Percentiles rank a stretch among this genome's conserved stretches.
Evolutionary conservation across 2,797 vertebrate species (phyloP).

Genomic region (Dipus sagitta): DNA sequence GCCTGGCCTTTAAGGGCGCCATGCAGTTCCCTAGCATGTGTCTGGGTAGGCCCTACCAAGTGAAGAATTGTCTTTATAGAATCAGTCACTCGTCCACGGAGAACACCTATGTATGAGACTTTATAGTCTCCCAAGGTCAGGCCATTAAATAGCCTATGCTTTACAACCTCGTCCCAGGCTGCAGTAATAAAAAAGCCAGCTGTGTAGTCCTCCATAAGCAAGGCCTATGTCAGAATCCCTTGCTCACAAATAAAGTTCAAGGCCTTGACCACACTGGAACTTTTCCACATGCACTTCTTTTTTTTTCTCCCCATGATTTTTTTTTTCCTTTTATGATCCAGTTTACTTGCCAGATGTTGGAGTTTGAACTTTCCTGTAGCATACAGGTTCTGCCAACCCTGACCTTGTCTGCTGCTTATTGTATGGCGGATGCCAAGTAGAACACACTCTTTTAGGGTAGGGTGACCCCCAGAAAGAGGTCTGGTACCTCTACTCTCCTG

Average conservation of each 20-base stretch:
- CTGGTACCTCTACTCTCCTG: background rate
- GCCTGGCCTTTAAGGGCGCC: background rate
- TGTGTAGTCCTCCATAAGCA: slow-evolving; percentile 30
- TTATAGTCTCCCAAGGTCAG: slow-evolving; percentile 10
- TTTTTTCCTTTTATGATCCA: slow-evolving; percentile 48
- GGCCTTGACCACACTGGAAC: slow-evolving; percentile 30
- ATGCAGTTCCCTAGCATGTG: background rate
- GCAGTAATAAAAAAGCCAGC: slow-evolving; percentile 39
- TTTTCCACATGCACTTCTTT: slow-evolving; percentile 34
- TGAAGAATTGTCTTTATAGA: background rate
- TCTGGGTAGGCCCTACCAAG: fast-evolving
- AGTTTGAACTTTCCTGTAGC: background rate
- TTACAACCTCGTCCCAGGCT: background rate
- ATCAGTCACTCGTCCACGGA: background rate
- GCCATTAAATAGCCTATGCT: background rate
- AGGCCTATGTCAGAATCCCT: slow-evolving; percentile 62
- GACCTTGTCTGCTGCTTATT: background rate
- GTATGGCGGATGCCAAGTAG: background rate
- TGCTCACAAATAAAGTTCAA: slow-evolving; percentile 55
- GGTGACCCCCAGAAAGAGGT: background rate
- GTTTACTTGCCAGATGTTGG: slow-evolving; percentile 19
- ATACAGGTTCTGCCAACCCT: background rate
- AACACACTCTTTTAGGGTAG: background rate
- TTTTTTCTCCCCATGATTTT: background rate
- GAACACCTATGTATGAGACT: background rate